Base-by-base conservation (phyloP, 2,888 invertebrate species). In the Scaeva pyrastri region DNA sequence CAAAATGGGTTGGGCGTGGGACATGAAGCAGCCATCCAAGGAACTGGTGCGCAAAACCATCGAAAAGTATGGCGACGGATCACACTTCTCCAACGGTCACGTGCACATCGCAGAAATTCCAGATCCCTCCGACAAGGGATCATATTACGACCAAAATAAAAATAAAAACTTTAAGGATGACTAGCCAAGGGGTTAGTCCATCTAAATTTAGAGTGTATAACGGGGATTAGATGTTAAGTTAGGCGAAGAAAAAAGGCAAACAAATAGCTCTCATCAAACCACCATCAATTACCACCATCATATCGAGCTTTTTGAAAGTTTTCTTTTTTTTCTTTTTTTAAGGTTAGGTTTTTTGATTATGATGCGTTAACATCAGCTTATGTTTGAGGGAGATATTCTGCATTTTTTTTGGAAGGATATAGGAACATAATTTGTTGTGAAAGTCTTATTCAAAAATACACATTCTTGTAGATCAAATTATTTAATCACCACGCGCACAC, bases 1-100 rank as follows among this genome's bases (percentile, higher is more conserved):
- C 0, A 93, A 93, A 89, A 92, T 97, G 56, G 96, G 95, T 48
- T 96, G 95, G 95, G 97, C 96, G 0, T 97, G 96, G 91, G 96
- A 97, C 90, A 91, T 96, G 89, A 96, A 96, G 90, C 91, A 93
- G 73, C 95, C 96, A 0, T 94, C 96, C 0, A 92, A 93, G 11
- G 93, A 94, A 21, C 93, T 95, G 12, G 93, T 94, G 0, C 91
- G 92, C 36, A 94, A 94, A 60, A 94, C 94, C 39, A 94, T 96
- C 7, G 94, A 94, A 85, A 94, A 94, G 78, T 91, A 91, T 64
- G 93, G 93, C 43, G 93, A 93, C 88, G 93, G 93, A 23, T 89
- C 90, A 1, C 92, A 93, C 87, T 88, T 89, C 0, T 89, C 89
- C 0, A 88, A 90, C n/a, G 91, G 91, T 0, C 89, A 91, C 79